Evolutionary conservation across 2,113 vertebrate genomes (phyloP).

Genomic region (Podilymbus podiceps): DNA sequence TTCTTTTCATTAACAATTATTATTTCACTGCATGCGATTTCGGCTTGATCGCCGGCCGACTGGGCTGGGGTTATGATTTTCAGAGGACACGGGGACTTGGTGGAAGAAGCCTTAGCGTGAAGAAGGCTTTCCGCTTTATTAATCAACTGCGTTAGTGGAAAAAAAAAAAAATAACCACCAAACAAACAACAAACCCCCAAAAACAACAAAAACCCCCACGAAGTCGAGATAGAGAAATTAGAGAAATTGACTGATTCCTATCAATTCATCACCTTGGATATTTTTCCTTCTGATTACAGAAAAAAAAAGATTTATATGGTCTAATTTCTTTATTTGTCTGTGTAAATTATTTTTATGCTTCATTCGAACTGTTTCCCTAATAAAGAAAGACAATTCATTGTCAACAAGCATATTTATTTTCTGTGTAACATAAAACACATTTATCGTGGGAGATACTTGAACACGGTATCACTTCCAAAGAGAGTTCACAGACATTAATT

Average conservation of each 20-base stretch:
- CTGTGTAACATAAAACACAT: constrained; percentile 73
- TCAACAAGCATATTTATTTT: constrained; percentile 75
- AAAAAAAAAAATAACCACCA: not conserved
- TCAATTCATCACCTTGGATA: not conserved
- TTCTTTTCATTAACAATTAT: not conserved
- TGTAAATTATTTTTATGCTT: not conserved
- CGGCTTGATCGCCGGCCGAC: not conserved
- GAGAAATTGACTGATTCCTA: constrained; percentile 24
- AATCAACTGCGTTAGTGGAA: not conserved
- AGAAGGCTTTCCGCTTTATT: constrained; percentile 50
- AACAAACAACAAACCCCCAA: no score
- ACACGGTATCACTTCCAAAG: constrained; percentile 56
- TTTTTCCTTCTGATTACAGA: not conserved
- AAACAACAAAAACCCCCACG: not conserved
- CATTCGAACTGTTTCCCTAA: not conserved
- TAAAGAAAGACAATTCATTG: constrained; percentile 43
- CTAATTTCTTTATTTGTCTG: not conserved
- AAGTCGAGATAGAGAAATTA: not conserved
- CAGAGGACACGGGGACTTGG: not conserved
- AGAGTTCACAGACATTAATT: constrained; percentile 27
- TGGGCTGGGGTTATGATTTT: not conserved
- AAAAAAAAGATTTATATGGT: not conserved
- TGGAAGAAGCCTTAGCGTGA: not conserved
- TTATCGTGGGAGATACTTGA: constrained; percentile 59
- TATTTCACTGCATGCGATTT: not conserved